A percentile compares a stretch with the other conserved stretches of the same genome.
Conservation (phyloP, 2,113 vertebrate genomes). For the Xiphophorus maculatus region DNA sequence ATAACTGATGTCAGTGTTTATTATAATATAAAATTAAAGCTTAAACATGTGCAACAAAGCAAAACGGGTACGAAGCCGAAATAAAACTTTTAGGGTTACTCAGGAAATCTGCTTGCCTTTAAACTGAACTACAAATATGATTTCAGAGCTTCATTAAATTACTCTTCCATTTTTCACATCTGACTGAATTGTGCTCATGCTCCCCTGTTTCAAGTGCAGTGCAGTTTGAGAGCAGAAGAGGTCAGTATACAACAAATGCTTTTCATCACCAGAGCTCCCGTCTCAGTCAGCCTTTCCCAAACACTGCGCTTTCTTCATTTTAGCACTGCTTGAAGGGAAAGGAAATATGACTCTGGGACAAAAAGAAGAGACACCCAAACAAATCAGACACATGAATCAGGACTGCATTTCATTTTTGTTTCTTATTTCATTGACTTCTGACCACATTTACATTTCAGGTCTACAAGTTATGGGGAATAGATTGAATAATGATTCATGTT, state of each 20-base stretch:
- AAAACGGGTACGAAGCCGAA: not conserved
- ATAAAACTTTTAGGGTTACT: not conserved
- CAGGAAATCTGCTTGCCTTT: not conserved
- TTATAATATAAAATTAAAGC: not conserved
- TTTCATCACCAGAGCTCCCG: not conserved
- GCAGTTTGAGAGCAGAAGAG: slow-evolving; percentile 52
- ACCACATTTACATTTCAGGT: no score
- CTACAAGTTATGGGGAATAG: no score
- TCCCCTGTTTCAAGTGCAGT: slow-evolving; percentile 32
- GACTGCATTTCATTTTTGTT: no score
- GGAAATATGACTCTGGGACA: no score
- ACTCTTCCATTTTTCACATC: not conserved
- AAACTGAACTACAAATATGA: not conserved
- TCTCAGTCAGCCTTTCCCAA: slow-evolving; percentile 2
- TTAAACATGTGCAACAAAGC: not conserved
- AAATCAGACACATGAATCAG: no score
- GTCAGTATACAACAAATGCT: slow-evolving; percentile 39
- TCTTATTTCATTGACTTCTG: no score
- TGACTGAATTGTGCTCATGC: no score
- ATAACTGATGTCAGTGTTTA: not conserved
- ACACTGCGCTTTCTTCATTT: slow-evolving; percentile 7
- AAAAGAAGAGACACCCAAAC: no score
- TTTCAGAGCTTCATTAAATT: not conserved
- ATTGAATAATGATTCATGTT: no score
- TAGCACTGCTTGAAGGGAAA: no score